Percentiles rank a stretch among this genome's conserved stretches.
phyloP scores from a whole-genome alignment of 2,113 vertebrate genomes.

The Neomonachus schauinslandi region DNA sequence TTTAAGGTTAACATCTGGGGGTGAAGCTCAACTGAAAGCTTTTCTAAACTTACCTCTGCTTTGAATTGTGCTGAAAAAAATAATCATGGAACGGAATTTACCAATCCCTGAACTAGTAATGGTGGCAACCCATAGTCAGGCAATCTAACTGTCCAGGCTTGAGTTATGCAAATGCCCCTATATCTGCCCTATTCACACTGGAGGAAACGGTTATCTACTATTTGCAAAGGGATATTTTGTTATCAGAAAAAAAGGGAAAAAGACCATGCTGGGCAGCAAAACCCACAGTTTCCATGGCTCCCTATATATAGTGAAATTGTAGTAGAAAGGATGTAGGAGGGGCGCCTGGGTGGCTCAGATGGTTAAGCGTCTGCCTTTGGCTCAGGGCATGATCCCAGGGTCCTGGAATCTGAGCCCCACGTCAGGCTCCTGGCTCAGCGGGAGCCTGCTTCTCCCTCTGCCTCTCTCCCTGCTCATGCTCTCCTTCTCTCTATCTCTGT shows the following conservation, averaged over 20 bases:
- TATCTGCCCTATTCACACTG: background rate
- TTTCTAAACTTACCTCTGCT: background rate
- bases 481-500: no score
- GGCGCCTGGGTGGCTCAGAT: no score
- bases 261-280: background rate
- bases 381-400: no score
- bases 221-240: constrained; percentile 17
- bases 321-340: background rate
- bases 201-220: background rate
- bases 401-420: no score
- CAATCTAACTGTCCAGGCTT: background rate
- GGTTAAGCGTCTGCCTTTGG: no score
- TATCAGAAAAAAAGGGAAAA: background rate
- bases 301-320: background rate
- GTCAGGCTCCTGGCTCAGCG: no score
- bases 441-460: no score
- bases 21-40: background rate
- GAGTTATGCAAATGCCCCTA: background rate
- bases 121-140: background rate
- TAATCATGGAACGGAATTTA: background rate
- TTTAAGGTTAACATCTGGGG: background rate
- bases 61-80: background rate
- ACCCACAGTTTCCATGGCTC: background rate
- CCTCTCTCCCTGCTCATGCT: no score
- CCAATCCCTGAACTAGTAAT: background rate